A percentile compares a stretch with the other conserved stretches of the same genome.
These are phyloP conservation scores for Sebastes umbrosus DNA, from an alignment of 2,797 vertebrate genomes.

Conservation along the genomic window DNA sequence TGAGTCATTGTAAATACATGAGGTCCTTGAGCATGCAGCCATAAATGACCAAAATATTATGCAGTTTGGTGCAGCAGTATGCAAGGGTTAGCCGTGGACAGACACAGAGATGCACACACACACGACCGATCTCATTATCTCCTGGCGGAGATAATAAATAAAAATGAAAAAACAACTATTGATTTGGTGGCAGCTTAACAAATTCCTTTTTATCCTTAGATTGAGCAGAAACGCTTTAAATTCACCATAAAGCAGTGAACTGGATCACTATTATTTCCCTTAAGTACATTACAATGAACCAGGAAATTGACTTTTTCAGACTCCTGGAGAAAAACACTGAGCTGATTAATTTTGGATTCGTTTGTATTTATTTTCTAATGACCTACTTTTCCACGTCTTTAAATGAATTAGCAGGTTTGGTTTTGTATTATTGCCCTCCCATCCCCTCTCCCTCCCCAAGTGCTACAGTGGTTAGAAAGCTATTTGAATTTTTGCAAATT, in stretches of 20 bases:
- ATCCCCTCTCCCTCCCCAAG: neutral
- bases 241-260: neutral
- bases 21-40: no score
- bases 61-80: no score
- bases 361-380: constrained; percentile 31
- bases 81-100: no score
- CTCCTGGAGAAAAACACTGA: constrained; percentile 6
- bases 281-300: neutral
- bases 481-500: neutral
- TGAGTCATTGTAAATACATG: no score
- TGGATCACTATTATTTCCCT: constrained; percentile 9
- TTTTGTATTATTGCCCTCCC: constrained; percentile 7
- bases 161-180: neutral
- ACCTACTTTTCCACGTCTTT: constrained; percentile 16
- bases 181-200: neutral
- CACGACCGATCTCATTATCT: no score
- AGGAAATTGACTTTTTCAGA: constrained; percentile 26
- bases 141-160: neutral
- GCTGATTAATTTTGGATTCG: constrained; percentile 9
- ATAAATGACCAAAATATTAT: no score
- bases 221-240: neutral
- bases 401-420: neutral
- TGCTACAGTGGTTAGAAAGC: neutral
- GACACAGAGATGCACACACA: no score
- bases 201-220: neutral